Evolutionary conservation across 2,797 vertebrate species (phyloP), one percentile per base, ranked within the genome.

Genomic region (Denticeps clupeoides): DNA sequence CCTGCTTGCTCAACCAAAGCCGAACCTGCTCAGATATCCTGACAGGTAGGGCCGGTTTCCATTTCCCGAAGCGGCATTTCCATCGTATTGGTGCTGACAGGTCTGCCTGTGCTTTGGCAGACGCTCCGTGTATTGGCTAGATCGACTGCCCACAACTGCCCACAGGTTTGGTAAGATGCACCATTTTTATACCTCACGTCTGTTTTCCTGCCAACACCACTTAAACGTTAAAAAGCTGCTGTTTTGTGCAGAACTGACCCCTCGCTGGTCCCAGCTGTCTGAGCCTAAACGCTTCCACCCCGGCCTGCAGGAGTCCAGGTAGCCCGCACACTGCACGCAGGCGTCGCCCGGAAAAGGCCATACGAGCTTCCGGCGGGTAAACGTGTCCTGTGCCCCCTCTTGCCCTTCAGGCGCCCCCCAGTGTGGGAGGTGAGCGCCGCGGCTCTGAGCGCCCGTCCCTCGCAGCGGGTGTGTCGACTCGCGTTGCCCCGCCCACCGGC

Each of bases 121-220:
- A 50, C 68, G 52, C 2, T 81, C 81, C 12, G 72, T 81, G 26
- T 80, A 84, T 58, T 83, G 79, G 79, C 62, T 81, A 43, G 79
- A 83, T 60, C 53, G 71, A 26, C 43, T 78, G 22, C n/a, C 74
- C 75, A 21, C 45, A 33, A 5, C 26, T 69, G 16, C 60, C 18
- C 12, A 63, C 41, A 1, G 29, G 23, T 58, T 42, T 22, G 71
- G 80, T 83, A 58, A n/a, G 21, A 37, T 18, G 10, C 56, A 40
- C 15, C 5, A 35, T 28, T 35, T 35, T 5, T 7, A n/a, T n/a
- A n/a, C n/a, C n/a, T n/a, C n/a, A n/a, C n/a, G n/a, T n/a, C 37
- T 22, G 27, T 22, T 32, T 3, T 13, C 19, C n/a, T n/a, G n/a
- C n/a, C n/a, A n/a, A n/a, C n/a, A n/a, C 23, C 7, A 4, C 4